Base-by-base conservation (phyloP, 2,113 vertebrate genomes). In the Indicator indicator region DNA sequence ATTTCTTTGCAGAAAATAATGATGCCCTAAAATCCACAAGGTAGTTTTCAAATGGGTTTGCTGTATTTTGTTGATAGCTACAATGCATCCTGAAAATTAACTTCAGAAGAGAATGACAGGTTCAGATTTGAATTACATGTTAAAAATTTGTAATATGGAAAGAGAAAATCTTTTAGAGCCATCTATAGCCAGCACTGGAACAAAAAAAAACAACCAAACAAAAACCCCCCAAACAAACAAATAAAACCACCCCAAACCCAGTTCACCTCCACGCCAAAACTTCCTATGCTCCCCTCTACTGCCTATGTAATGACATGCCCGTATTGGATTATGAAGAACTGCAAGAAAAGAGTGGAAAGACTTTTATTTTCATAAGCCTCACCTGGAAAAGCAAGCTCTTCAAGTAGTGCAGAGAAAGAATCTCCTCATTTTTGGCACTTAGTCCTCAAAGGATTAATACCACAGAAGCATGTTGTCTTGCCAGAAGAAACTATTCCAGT, bases 341-440 rank as follows among this genome's bases (percentile, higher is more conserved):
- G 55, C 38, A 76, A 74, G 21, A 50, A 70, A 46, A 81, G 5
- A 85, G 28, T n/a, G 5, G 52, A 92, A 89, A 89, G 18, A 52
- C 28, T 73, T 73, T 13, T 79, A 55, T 76, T 92, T 84, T 94
- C 80, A 63, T 56, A 76, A 87, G n/a, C 28, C 72, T 87, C 46
- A 95, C 64, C 71, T 94, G 82, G 55, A 91, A 89, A 82, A 96
- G 48, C 21, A 82, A 65, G 62, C n/a, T 83, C 33, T 95, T 85
- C 27, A 56, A 94, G 30, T 67, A 76, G 21, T n/a, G 42, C 56
- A 94, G 42, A 88, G 46, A 32, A 91, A 84, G 60, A 69, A 79
- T 60, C 50, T 85, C 78, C 33, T 12, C 12, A 21, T 12, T 50
- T 89, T 86, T 76, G 54, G 28, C 40, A 82, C 38, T 73, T 83